Evolutionary conservation across 2,888 invertebrate species (phyloP).

Genomic region (Drosophila flavopinicola): DNA sequence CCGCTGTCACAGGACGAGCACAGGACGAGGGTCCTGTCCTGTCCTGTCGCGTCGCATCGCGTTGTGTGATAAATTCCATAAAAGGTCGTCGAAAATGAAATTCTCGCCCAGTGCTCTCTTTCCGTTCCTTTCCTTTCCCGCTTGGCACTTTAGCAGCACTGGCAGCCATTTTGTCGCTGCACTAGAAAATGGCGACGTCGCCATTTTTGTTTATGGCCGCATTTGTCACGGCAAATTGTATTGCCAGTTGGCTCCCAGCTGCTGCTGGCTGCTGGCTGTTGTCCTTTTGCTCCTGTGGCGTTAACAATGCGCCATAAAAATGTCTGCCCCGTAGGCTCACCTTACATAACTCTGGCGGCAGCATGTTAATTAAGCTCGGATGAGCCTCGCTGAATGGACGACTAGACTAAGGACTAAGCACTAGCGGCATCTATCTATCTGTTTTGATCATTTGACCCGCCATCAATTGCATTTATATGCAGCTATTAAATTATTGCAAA

Average conservation of each 20-base stretch:
- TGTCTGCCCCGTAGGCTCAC: slow-evolving; percentile 56
- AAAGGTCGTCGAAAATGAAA: slow-evolving; percentile 68
- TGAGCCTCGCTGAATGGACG: slow-evolving; percentile 9
- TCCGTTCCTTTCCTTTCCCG: background rate
- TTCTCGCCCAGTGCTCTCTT: slow-evolving; percentile 56
- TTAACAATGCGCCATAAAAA: slow-evolving; percentile 52
- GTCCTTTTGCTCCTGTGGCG: slow-evolving; percentile 10
- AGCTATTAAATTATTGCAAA: slow-evolving; percentile 12
- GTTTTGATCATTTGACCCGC: slow-evolving; percentile 45
- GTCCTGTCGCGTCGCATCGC: slow-evolving; percentile 38
- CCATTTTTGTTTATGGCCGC: slow-evolving; percentile 76
- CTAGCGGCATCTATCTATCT: too few species aligned
- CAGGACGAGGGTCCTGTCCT: too few species aligned
- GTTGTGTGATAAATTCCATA: slow-evolving; percentile 68
- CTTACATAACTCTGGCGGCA: slow-evolving; percentile 52
- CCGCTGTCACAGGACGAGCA: slow-evolving; percentile 23
- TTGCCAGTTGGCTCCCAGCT: slow-evolving; percentile 48
- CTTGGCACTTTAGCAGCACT: slow-evolving; percentile 36
- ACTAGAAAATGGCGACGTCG: slow-evolving; percentile 68
- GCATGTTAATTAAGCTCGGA: slow-evolving; percentile 62
- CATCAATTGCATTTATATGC: slow-evolving; percentile 50
- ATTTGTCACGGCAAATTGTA: slow-evolving; percentile 73
- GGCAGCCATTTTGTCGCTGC: slow-evolving; percentile 72
- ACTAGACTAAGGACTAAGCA: slow-evolving; percentile 4
- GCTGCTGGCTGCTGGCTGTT: slow-evolving; percentile 28